Evolutionary conservation across 2,113 vertebrate species (phyloP).

Genomic region (Anas platyrhynchos): DNA sequence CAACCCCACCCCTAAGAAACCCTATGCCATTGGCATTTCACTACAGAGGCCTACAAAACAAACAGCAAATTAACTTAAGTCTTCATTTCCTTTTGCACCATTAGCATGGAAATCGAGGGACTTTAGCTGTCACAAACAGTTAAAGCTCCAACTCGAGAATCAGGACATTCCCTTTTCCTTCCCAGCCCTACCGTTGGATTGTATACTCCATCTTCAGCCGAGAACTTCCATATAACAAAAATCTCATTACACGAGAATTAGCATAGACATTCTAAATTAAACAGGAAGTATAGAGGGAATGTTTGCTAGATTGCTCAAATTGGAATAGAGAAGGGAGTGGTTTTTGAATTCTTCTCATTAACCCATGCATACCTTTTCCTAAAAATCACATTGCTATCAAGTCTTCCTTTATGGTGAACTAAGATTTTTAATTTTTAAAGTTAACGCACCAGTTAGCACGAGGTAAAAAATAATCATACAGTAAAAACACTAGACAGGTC

Average conservation of each 20-base stretch:
- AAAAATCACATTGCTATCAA: neutral
- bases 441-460: neutral
- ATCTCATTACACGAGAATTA: constrained; percentile 33
- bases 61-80: neutral
- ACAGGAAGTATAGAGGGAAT: constrained; percentile 70
- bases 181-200: neutral
- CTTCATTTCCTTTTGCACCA: neutral
- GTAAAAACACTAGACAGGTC: neutral
- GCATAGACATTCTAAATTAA: constrained; percentile 56
- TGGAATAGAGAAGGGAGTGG: constrained; percentile 65
- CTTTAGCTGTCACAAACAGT: neutral
- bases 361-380: constrained; percentile 56
- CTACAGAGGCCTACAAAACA: neutral
- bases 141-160: neutral
- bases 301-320: constrained; percentile 65
- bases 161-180: neutral
- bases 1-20: neutral
- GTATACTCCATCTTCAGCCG: neutral
- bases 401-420: neutral
- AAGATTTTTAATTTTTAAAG: neutral
- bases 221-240: constrained; percentile 40
- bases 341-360: constrained; percentile 67
- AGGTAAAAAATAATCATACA: neutral
- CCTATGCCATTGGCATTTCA: neutral
- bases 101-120: neutral